Percentiles rank a stretch among this genome's conserved stretches.
phyloP scores from a whole-genome alignment of 2,113 vertebrate species.

The Syngnathus typhle region DNA sequence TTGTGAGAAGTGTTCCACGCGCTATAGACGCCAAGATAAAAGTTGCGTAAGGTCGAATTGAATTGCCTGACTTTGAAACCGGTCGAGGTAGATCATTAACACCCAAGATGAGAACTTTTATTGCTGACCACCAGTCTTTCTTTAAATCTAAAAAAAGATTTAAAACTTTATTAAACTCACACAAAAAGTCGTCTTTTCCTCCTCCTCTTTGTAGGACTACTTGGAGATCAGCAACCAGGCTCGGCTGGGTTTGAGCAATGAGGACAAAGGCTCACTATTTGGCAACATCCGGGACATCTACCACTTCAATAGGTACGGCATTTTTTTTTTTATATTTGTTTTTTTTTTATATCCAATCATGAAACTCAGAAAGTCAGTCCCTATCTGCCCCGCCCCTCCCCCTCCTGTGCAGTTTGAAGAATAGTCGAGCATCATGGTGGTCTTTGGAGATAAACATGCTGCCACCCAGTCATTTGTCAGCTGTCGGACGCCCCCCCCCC shows the following conservation, averaged over 20 bases:
- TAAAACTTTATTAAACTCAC: background rate
- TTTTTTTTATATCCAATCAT: too few relatives aligned
- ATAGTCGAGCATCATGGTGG: constrained; percentile 37
- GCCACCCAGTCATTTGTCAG: constrained; percentile 46
- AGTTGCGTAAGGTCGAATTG: background rate
- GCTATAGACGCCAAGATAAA: background rate
- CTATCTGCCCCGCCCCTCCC: too few relatives aligned
- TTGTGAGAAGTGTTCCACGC: background rate
- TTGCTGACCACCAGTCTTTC: background rate
- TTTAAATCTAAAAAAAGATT: background rate
- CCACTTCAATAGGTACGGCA: constrained; percentile 84
- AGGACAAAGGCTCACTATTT: constrained; percentile 87
- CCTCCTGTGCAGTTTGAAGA: constrained; percentile 10
- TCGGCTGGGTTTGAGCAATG: constrained; percentile 78
- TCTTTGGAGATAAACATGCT: constrained; percentile 32
- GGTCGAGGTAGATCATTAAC: constrained; percentile 3
- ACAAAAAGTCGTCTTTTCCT: background rate
- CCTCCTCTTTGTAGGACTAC: constrained; percentile 79
- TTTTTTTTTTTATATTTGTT: background rate
- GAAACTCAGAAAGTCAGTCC: too few relatives aligned
- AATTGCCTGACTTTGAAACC: background rate
- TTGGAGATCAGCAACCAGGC: constrained; percentile 85
- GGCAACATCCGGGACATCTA: constrained; percentile 96
- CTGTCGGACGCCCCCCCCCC: constrained; percentile 15
- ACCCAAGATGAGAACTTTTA: background rate